Base-by-base conservation (phyloP, 2,888 invertebrate genomes). In the Phragmatobia fuliginosa region DNA sequence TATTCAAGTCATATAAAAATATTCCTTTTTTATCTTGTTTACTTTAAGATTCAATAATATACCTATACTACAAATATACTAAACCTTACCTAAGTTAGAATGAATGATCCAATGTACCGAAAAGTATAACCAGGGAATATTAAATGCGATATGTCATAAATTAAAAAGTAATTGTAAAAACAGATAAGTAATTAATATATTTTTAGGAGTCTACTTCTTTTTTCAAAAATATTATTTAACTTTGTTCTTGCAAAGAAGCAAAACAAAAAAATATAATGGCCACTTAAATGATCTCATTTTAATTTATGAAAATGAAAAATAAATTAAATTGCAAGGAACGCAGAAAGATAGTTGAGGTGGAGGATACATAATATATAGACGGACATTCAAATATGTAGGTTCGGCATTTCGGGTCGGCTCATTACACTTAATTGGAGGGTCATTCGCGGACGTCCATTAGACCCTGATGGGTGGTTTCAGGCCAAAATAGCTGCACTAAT, bases 381-480 rank as follows among this genome's bases (percentile, higher is more conserved):
- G 75, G 70, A 74, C 87, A 89, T 88, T 88, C 87, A 90, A 89
- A 89, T 89, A 87, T 85, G 86, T 86, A 88, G 86, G 84, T 87
- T 87, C 83, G 85, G 85, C 83, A 76, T 82, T 80, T 82, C 76
- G 89, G 88, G 87, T 86, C 87, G 92, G 82, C 89, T 93, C 94
- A 94, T 95, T 94, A 94, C 91, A 91, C 92, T 92, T 95, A 94
- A 95, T 94, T 94, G 94, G 91, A 92, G 92, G 91, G 90, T 89
- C 90, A 92, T 95, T 94, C 91, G 92, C 89, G 93, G 91, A 91
- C 90, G 89, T 84, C 85, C 90, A 90, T 90, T 89, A 89, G 85
- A 77, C 85, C 87, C 84, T 88, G 89, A 90, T 90, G 89, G 90
- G 88, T 89, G 88, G 89, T 91, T 88, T 85, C 86, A 82, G 87